Evolutionary conservation across 2,797 vertebrate genomes (phyloP).

Genomic region (Premnoplex brunnescens): DNA sequence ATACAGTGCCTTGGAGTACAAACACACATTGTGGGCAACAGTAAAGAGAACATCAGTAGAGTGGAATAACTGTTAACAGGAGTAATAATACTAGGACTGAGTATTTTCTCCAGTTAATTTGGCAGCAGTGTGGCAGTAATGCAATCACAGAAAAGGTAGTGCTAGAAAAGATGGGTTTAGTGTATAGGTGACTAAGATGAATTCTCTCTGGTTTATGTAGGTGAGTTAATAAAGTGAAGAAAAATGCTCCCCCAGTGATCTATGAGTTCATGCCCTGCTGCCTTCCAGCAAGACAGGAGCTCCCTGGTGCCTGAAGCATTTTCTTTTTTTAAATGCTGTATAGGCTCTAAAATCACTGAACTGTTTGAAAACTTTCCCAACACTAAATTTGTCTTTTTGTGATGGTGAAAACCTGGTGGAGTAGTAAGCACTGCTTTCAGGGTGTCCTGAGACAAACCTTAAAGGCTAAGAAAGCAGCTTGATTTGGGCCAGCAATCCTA

Average conservation of each 20-base stretch:
- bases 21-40: background rate
- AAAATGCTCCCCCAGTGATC: background rate
- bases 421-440: background rate
- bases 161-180: background rate
- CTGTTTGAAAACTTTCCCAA: background rate
- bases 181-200: fast-evolving
- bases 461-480: background rate
- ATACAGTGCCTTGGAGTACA: background rate
- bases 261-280: background rate
- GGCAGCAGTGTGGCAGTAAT: background rate
- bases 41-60: background rate
- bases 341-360: background rate
- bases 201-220: background rate
- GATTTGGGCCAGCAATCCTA: background rate
- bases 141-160: background rate
- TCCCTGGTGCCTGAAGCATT: background rate
- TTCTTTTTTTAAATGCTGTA: background rate
- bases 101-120: background rate
- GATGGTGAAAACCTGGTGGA: background rate
- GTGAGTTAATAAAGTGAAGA: background rate
- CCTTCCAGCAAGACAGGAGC: background rate
- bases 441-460: background rate
- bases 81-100: background rate
- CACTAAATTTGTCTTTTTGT: background rate
- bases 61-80: background rate